Base-by-base conservation (phyloP, 2,888 invertebrate genomes). In the Drosophila nigricruria region DNA sequence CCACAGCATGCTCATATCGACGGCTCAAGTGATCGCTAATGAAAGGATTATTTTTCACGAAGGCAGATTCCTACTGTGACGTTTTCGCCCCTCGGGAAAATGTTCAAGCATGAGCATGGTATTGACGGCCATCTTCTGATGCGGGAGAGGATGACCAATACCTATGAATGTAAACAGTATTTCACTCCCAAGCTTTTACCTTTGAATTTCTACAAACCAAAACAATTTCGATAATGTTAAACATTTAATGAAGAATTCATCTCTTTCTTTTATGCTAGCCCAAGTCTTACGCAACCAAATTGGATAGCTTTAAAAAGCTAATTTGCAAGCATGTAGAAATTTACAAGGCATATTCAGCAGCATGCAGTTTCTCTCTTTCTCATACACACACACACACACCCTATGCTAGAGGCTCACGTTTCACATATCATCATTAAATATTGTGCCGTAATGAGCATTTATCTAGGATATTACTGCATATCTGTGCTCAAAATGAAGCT, bases 401-500 rank as follows among this genome's bases (percentile, higher is more conserved):
- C 18, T 12, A 10, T 20, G 3, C 25, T 32, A 45, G 16, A 40
- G 20, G n/a, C 36, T 34, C 58, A 40, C 45, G 62, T 62, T 73
- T 64, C 43, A 70, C 77, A 86, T 86, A 80, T 77, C 66, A 60
- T 86, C 84, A 72, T 89, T 89, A 88, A 88, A 86, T 73, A 72
- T 86, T 73, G 57, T 45, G 61, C 61, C 53, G 42, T 86, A 82
- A 88, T 86, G 66, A 76, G 89, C 77, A 76, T 86, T 88, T 88
- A 87, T 73, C 78, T 66, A 50, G 61, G 57, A 84, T 67, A 70
- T 76, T 86, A 53, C 62, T 64, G 58, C 52, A 64, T 53, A 54
- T 73, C 63, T 66, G 70, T 61, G 65, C 60, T 72, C 59, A 67
- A 68, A 68, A 62, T 64, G 81, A 65, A 65, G 66, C 69, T 42